Conservation (phyloP, 2,113 vertebrate species). For the Zingel zingel region DNA sequence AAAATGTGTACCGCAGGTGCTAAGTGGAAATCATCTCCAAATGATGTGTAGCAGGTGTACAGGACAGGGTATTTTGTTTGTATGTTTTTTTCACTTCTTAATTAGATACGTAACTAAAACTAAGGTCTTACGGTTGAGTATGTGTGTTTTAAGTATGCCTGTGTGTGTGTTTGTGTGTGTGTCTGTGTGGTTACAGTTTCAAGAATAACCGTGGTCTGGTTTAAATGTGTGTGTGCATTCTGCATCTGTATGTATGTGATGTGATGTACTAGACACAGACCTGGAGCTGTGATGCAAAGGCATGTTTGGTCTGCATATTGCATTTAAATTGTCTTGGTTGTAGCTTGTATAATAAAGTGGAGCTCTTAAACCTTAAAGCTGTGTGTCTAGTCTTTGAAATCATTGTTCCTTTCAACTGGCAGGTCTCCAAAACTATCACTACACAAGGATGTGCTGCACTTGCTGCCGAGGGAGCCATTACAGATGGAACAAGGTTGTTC, state of each 20-base stretch:
- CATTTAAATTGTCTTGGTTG: constrained; percentile 35
- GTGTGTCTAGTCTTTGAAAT: constrained; percentile 42
- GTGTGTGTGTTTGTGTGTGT: neutral
- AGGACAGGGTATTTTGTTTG: constrained; percentile 46
- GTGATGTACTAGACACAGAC: neutral
- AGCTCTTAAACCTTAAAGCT: constrained; percentile 45
- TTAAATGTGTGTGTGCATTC: constrained; percentile 4
- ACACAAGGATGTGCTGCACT: constrained; percentile 52
- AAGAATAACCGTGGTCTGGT: constrained; percentile 4
- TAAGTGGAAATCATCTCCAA: constrained; percentile 27
- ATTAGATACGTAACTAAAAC: neutral
- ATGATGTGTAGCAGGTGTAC: constrained; percentile 48
- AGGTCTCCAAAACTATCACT: constrained; percentile 57
- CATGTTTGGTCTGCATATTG: constrained; percentile 35
- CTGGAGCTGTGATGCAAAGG: neutral
- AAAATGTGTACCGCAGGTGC: constrained; percentile 19
- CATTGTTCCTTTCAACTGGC: constrained; percentile 54
- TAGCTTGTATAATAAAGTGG: constrained; percentile 73
- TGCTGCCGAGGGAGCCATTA: constrained; percentile 61
- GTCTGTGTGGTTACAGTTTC: neutral
- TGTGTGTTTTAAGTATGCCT: constrained; percentile 16
- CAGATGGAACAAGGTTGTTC: constrained; percentile 74
- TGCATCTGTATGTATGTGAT: neutral
- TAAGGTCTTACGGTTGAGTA: neutral
- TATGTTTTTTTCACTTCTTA: neutral